Conservation (phyloP, 2,888 invertebrate species). For the Clivina fossor region DNA sequence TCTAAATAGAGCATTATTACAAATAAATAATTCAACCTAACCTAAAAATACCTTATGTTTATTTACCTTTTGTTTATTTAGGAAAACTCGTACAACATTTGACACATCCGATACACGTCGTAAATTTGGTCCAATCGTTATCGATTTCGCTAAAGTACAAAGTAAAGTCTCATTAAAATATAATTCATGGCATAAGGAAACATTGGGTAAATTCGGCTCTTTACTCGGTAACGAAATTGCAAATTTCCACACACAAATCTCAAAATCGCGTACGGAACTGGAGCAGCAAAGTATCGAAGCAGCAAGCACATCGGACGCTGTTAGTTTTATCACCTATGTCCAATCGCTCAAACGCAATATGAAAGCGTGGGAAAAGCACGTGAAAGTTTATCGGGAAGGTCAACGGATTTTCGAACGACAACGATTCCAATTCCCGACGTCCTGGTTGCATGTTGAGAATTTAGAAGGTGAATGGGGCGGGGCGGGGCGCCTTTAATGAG, state of each 20-base stretch:
- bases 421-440: conserved; percentile 94
- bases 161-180: conserved; percentile 99
- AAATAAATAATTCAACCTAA: too few relatives aligned
- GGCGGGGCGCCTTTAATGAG: conserved; percentile 99
- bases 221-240: conserved; percentile 95
- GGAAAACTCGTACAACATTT: conserved; percentile 94
- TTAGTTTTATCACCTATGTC: conserved; percentile 97
- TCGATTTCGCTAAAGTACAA: conserved; percentile 99
- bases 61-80: conserved; percentile 49
- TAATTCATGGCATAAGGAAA: conserved; percentile 99
- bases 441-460: conserved; percentile 98
- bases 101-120: conserved; percentile 97
- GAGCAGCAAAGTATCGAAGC: conserved; percentile 99
- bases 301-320: conserved; percentile 97
- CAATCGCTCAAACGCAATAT: conserved; percentile 96
- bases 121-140: conserved; percentile 95
- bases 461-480: conserved; percentile 99
- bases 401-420: conserved; percentile 96
- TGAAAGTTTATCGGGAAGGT: conserved; percentile 93
- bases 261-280: conserved; percentile 90
- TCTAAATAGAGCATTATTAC: too few relatives aligned
- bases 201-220: conserved; percentile 93
- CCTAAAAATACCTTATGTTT: conserved; percentile 50
- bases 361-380: conserved; percentile 83
- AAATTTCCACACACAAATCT: conserved; percentile 87